Conservation (phyloP, 2,888 invertebrate species). For the Drepana falcataria region DNA sequence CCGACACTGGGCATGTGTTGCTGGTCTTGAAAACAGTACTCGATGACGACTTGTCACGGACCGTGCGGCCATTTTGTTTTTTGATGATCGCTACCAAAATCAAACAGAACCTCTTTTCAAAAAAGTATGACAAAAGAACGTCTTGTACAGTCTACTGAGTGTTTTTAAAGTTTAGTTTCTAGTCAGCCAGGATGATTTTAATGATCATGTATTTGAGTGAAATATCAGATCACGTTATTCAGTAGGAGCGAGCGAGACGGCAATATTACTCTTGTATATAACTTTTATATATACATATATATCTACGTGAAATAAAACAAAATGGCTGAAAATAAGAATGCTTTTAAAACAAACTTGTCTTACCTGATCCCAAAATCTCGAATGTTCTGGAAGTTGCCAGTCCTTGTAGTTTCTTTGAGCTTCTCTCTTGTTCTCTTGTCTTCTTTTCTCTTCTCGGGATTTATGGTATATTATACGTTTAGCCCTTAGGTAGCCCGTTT, state of each 20-base stretch:
- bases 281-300: neutral
- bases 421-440: slow-evolving; percentile 28
- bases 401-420: slow-evolving; percentile 5
- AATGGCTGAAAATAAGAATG: too few relatives aligned
- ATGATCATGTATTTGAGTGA: slow-evolving; percentile 15
- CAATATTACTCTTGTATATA: slow-evolving; percentile 8
- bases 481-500: slow-evolving; percentile 65
- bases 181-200: slow-evolving; percentile 4
- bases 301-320: neutral
- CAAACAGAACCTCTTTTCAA: neutral
- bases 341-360: slow-evolving; percentile 5
- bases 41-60: neutral
- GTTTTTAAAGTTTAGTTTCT: neutral
- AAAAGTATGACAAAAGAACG: too few relatives aligned
- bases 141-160: neutral
- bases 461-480: slow-evolving; percentile 49
- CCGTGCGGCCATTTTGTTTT: neutral
- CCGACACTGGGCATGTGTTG: slow-evolving; percentile 15
- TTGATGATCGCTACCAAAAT: neutral
- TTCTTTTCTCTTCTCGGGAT: slow-evolving; percentile 35
- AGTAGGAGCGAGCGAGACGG: slow-evolving; percentile 59
- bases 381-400: neutral
- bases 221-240: slow-evolving; percentile 23
- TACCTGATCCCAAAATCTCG: slow-evolving; percentile 14
- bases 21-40: neutral